Evolutionary conservation across 2,113 vertebrate genomes (phyloP).

Genomic region (Rhabdomys dilectus): DNA sequence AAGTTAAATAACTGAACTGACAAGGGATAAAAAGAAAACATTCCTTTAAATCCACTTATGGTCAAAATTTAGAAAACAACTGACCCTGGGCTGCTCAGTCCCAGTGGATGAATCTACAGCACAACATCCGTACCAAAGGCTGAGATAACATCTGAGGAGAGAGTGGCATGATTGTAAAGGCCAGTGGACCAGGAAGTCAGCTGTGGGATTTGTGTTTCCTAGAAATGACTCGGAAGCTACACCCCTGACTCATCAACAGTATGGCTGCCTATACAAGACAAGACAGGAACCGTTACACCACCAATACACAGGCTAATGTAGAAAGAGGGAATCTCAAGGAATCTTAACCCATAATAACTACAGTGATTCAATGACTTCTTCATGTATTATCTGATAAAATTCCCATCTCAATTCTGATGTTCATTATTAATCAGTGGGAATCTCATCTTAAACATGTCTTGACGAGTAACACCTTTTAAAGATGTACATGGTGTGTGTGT

Average conservation of each 20-base stretch:
- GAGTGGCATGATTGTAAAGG: neutral
- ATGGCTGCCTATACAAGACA: neutral
- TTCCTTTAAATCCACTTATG: neutral
- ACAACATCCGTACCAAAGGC: neutral
- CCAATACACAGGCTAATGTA: too few relatives aligned
- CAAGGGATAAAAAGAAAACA: neutral
- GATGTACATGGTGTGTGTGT: neutral
- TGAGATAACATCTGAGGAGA: neutral
- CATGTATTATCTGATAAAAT: neutral
- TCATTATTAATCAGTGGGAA: neutral
- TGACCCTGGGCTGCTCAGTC: neutral
- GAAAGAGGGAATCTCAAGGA: neutral
- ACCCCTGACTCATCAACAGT: neutral
- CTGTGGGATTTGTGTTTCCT: neutral
- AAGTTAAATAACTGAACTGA: neutral
- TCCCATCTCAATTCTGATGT: neutral
- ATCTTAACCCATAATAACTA: neutral
- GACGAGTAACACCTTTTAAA: neutral
- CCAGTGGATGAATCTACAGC: neutral
- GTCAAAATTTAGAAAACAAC: neutral
- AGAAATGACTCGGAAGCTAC: neutral
- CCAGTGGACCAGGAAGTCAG: neutral
- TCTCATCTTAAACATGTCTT: neutral
- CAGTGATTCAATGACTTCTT: neutral
- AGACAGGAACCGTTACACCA: neutral